Percentiles rank a stretch among this genome's conserved stretches.
Conservation (phyloP, 2,113 vertebrate species). For the Oncorhynchus mykiss region DNA sequence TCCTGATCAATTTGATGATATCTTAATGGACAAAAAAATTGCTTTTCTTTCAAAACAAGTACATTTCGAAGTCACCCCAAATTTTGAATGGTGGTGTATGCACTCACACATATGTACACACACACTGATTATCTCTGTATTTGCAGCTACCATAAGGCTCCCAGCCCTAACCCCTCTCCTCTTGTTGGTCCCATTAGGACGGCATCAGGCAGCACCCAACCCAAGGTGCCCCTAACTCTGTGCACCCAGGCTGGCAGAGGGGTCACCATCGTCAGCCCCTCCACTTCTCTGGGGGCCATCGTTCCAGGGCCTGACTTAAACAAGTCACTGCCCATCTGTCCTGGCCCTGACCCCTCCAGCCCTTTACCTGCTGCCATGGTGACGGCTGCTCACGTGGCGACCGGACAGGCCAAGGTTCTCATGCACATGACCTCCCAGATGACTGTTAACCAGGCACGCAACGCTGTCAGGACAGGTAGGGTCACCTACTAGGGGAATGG, state of each 20-base stretch:
- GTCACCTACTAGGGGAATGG: no score
- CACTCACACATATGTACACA: no score
- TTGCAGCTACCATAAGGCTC: background rate
- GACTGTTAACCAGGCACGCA: slow-evolving; percentile 96
- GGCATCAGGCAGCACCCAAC: slow-evolving; percentile 78
- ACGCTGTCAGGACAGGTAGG: slow-evolving; percentile 88
- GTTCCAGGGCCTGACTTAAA: slow-evolving; percentile 71
- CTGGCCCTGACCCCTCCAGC: slow-evolving; percentile 45
- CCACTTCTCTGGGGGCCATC: slow-evolving; percentile 77
- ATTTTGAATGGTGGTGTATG: no score
- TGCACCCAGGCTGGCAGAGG: slow-evolving; percentile 81
- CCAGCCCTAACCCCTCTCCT: background rate
- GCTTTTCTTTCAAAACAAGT: no score
- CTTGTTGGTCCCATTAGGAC: slow-evolving; percentile 71
- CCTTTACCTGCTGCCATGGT: slow-evolving; percentile 77
- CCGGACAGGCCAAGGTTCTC: slow-evolving; percentile 87
- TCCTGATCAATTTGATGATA: no score
- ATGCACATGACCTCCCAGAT: slow-evolving; percentile 91
- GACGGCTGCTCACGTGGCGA: slow-evolving; percentile 83
- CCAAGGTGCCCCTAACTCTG: slow-evolving; percentile 84
- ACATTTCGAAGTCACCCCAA: no score
- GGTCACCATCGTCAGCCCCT: slow-evolving; percentile 82
- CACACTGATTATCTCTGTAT: no score
- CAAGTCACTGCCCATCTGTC: slow-evolving; percentile 69
- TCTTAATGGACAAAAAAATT: no score